These are phyloP conservation scores for Brachionus asplanchnoidis DNA, from an alignment of 1,140 invertebrate genomes.

Conservation along the genomic window DNA sequence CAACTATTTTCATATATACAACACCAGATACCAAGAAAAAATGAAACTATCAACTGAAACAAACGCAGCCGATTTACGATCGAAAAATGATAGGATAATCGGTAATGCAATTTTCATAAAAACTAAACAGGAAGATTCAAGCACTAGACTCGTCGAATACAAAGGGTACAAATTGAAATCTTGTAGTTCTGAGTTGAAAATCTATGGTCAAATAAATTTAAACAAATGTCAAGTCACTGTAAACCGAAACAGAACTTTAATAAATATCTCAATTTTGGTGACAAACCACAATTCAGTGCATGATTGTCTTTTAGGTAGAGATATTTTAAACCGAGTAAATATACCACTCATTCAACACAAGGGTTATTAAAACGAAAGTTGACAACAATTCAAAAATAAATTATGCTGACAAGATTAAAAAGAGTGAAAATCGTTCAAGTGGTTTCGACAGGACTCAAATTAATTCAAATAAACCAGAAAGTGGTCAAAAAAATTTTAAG, in stretches of 20 bases:
- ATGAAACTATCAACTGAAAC: not conserved
- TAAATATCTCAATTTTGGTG: not conserved
- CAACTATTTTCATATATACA: not conserved
- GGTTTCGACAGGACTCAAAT: not conserved
- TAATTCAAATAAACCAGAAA: not conserved
- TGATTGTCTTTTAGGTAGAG: not conserved
- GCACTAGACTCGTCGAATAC: too few species aligned
- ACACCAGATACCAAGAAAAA: not conserved
- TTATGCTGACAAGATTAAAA: not conserved
- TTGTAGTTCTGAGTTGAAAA: not conserved
- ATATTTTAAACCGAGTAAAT: not conserved
- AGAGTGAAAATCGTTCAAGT: not conserved
- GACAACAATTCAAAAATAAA: not conserved
- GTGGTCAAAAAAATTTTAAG: not conserved
- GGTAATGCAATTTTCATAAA: too few species aligned
- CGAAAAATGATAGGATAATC: too few species aligned
- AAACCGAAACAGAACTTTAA: not conserved
- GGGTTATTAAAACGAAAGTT: not conserved
- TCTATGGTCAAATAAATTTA: conserved; percentile 4
- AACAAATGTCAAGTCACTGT: not conserved
- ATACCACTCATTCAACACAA: not conserved
- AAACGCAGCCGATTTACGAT: too few species aligned
- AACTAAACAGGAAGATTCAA: too few species aligned
- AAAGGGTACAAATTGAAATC: not conserved
- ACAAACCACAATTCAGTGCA: not conserved